A percentile compares a stretch with the other conserved stretches of the same genome.
Evolutionary conservation across 1,140 invertebrate species (phyloP).

Genomic region (Aphaenogaster ashmeadi): DNA sequence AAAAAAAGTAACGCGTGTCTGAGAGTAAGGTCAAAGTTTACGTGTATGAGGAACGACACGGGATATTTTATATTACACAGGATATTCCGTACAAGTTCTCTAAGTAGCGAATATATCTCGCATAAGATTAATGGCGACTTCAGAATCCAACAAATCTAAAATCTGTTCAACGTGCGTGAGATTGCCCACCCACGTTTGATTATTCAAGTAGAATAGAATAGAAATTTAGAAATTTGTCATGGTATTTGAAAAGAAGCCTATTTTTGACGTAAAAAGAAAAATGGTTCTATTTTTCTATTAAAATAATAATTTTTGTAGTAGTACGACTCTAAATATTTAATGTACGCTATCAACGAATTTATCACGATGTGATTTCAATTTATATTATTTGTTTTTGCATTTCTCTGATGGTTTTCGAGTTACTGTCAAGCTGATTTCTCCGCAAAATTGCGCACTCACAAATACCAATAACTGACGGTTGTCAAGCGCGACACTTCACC

Average conservation of each 20-base stretch:
- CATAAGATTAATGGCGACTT: background rate
- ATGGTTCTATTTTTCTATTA: background rate
- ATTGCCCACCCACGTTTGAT: background rate
- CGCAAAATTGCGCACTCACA: background rate
- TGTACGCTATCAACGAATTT: background rate
- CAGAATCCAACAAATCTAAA: background rate
- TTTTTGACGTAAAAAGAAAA: background rate
- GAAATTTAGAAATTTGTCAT: constrained; percentile 3
- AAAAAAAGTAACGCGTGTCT: constrained; percentile 30
- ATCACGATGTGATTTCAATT: background rate
- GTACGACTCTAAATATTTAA: background rate
- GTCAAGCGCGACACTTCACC: background rate
- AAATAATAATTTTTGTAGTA: background rate
- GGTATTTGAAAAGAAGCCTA: background rate
- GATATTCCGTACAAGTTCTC: constrained; percentile 4
- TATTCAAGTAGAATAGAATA: background rate
- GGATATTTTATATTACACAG: background rate
- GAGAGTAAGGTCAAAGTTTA: constrained; percentile 66
- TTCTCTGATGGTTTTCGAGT: background rate
- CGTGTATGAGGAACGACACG: background rate
- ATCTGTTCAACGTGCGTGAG: background rate
- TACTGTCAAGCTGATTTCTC: background rate
- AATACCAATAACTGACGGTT: constrained; percentile 18
- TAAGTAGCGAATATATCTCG: background rate
- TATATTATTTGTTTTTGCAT: background rate